These are phyloP conservation scores for Stramonita haemastoma DNA, from an alignment of 2,888 invertebrate genomes.

Conservation along the genomic window DNA sequence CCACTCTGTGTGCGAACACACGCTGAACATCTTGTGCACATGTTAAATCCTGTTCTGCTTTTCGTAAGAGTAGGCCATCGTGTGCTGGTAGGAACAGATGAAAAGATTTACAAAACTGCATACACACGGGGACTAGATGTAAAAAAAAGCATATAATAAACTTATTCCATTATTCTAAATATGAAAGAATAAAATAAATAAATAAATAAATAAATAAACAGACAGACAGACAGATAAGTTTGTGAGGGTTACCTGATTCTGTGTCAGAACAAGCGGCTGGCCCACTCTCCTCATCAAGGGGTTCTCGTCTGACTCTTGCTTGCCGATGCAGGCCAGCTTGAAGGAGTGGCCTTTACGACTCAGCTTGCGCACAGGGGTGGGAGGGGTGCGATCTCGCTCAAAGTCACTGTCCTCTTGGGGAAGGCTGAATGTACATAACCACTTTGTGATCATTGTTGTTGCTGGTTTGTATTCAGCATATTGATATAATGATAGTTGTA, in stretches of 20 bases:
- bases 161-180: no score
- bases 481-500: no score
- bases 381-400: conserved; percentile 81
- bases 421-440: conserved; percentile 65
- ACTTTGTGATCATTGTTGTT: neutral
- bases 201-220: neutral
- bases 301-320: conserved; percentile 78
- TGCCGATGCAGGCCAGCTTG: conserved; percentile 77
- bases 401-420: conserved; percentile 77
- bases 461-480: no score
- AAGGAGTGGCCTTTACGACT: conserved; percentile 74
- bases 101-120: no score
- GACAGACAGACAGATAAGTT: neutral
- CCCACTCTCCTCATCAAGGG: conserved; percentile 79
- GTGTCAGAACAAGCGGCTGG: conserved; percentile 85
- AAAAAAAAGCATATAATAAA: no score
- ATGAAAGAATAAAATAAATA: no score
- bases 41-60: no score
- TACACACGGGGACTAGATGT: no score
- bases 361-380: conserved; percentile 75
- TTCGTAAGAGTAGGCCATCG: no score
- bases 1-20: no score
- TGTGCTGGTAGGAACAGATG: no score
- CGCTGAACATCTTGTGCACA: no score
- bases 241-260: conserved; percentile 77